Evolutionary conservation across 2,888 invertebrate genomes (phyloP).

Genomic region (Rhamphomyia laevipes): DNA sequence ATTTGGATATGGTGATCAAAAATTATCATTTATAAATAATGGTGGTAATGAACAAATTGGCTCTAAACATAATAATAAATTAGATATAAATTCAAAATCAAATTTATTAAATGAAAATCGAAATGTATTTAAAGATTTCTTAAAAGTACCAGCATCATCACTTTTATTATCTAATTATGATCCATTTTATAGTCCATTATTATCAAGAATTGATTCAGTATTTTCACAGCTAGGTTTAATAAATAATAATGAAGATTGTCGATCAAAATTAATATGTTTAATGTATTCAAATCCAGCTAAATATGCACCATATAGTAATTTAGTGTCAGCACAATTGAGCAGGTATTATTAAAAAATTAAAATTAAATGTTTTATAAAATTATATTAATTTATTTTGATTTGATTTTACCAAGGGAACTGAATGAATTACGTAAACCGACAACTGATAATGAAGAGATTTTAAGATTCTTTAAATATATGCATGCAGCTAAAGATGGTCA

Average conservation of each 20-base stretch:
- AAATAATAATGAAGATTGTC: slow-evolving; percentile 55
- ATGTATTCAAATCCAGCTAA: slow-evolving; percentile 83
- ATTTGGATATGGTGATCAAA: slow-evolving; percentile 48
- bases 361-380: neutral
- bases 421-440: slow-evolving; percentile 76
- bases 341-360: slow-evolving; percentile 41
- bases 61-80: too few relatives aligned
- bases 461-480: slow-evolving; percentile 84
- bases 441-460: slow-evolving; percentile 74
- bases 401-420: slow-evolving; percentile 48
- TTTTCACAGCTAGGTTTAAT: slow-evolving; percentile 61
- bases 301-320: slow-evolving; percentile 79
- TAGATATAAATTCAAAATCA: neutral
- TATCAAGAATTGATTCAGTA: slow-evolving; percentile 73
- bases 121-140: slow-evolving; percentile 71
- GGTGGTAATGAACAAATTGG: too few relatives aligned
- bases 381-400: slow-evolving; percentile 6
- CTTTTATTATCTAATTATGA: slow-evolving; percentile 75
- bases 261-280: slow-evolving; percentile 73
- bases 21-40: slow-evolving; percentile 49
- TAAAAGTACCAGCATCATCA: slow-evolving; percentile 74
- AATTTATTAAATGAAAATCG: slow-evolving; percentile 32
- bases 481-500: slow-evolving; percentile 79
- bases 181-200: slow-evolving; percentile 77
- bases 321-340: slow-evolving; percentile 78